Conservation (phyloP, 2,113 vertebrate species). For the Oncorhynchus mykiss region DNA sequence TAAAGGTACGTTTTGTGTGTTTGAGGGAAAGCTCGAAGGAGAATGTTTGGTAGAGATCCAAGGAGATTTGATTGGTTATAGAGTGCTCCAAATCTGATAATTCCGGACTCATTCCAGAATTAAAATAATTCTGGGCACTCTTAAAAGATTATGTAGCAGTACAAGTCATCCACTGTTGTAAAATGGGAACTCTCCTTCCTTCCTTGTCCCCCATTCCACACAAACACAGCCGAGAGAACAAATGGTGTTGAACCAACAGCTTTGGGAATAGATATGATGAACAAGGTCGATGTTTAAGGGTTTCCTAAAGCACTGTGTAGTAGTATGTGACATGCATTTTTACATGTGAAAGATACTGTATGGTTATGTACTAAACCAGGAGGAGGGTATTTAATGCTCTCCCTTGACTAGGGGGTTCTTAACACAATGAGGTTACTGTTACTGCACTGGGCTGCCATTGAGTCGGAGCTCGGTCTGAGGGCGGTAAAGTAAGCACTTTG, state of each 20-base stretch:
- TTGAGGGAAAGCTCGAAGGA: background rate
- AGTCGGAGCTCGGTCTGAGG: background rate
- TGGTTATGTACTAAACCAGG: background rate
- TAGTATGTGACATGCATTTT: conserved; percentile 10
- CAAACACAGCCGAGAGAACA: background rate
- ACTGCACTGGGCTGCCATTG: background rate
- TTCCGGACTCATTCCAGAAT: no score
- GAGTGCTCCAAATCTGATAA: background rate
- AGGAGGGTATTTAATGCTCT: background rate
- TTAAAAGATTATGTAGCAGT: background rate
- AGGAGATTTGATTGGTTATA: background rate
- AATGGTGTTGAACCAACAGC: background rate
- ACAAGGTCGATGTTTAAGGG: no score
- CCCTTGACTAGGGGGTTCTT: background rate
- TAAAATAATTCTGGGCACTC: background rate
- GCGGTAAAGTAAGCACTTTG: background rate
- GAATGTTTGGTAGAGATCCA: background rate
- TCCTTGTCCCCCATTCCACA: background rate
- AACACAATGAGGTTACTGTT: conserved; percentile 5
- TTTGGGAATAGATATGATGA: background rate
- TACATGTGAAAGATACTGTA: background rate
- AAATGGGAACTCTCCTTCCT: no score
- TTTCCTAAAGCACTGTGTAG: background rate
- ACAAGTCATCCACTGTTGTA: background rate
- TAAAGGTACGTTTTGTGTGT: background rate